Evolutionary conservation across 2,113 vertebrate genomes (phyloP), one percentile per base, ranked within the genome.

Genomic region (Marcusenius ussheri): DNA sequence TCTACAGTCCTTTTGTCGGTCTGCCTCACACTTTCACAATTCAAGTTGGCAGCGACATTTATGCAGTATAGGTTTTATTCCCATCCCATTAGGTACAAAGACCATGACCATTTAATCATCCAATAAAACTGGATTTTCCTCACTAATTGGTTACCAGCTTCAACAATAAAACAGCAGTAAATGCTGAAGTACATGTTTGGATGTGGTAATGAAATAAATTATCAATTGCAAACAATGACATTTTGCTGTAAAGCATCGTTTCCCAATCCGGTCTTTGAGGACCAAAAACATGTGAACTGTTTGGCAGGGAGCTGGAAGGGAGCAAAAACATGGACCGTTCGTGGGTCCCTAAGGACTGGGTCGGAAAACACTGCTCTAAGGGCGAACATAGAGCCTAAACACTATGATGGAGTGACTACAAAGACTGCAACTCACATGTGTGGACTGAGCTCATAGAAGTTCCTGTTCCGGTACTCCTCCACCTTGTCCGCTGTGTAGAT

Each of bases 391-490:
- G 27, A 84, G 53, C 35, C 51, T 9, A 90, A 21, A 21, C 27
- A 46, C 74, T 35, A 49, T 53, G 83, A 88, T 27, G 15, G 49
- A 51, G 9, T 42, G n/a, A n/a, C 46, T 87, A 27, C 83, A 50
- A 27, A 86, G 24, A 85, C 21, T 24, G 46, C 24, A 87, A 98
- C 98, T 99, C 94, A 99, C 98, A 99, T 98, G 95, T 99, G 98
- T 93, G 98, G 98, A 93, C 98, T 99, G 91, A 99, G 97, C 91
- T 99, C 98, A 90, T 99, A 99, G 90, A 99, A 99, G 95, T 99
- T 99, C 92, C 98, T 96, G 93, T 99, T 99, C 93, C 98, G 97
- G 93, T 99, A 99, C 91, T 99, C 98, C 94, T 99, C 98, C 91
- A 99, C 98, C 94, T 99, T 99, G 88, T 99, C 98, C 5, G 98